A percentile compares a stretch with the other conserved stretches of the same genome.
These are phyloP conservation scores for Pelochelys cantorii DNA, from an alignment of 2,797 vertebrate species.

Conservation along the genomic window DNA sequence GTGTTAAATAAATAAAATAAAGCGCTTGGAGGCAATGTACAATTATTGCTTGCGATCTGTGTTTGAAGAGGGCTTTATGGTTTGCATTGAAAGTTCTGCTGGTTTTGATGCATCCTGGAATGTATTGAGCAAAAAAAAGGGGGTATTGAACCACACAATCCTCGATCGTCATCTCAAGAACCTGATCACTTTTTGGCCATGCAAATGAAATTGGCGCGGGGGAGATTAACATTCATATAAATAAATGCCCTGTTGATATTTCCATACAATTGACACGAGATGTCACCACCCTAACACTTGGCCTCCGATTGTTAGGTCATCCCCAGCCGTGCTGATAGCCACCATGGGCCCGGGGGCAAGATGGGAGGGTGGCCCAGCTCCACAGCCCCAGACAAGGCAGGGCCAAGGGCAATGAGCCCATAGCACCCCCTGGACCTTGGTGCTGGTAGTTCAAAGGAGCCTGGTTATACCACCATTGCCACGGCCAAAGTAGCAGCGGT, in stretches of 20 bases:
- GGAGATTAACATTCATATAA: not conserved
- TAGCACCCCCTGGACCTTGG: no score
- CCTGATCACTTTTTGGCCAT: not conserved
- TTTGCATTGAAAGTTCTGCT: not conserved
- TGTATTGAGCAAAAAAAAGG: not conserved
- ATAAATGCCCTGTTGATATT: not conserved
- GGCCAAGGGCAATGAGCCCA: no score
- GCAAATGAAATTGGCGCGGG: not conserved
- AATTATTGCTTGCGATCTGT: slow-evolving; percentile 39
- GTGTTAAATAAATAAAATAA: slow-evolving; percentile 74
- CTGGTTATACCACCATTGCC: no score
- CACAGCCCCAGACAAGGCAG: no score
- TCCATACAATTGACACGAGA: accelerated
- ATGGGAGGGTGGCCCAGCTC: no score
- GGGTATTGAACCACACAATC: not conserved
- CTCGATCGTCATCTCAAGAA: not conserved
- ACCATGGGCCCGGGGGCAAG: no score
- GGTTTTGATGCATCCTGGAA: not conserved
- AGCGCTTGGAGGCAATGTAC: slow-evolving; percentile 24
- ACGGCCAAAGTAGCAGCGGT: no score
- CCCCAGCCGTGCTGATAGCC: not conserved
- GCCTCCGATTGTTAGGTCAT: not conserved
- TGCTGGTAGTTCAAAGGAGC: no score
- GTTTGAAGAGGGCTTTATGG: slow-evolving; percentile 32
- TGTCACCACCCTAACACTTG: accelerated